Percentiles rank a stretch among this genome's conserved stretches.
Conservation (phyloP, 2,113 vertebrate genomes). For the Neogobius melanostomus region DNA sequence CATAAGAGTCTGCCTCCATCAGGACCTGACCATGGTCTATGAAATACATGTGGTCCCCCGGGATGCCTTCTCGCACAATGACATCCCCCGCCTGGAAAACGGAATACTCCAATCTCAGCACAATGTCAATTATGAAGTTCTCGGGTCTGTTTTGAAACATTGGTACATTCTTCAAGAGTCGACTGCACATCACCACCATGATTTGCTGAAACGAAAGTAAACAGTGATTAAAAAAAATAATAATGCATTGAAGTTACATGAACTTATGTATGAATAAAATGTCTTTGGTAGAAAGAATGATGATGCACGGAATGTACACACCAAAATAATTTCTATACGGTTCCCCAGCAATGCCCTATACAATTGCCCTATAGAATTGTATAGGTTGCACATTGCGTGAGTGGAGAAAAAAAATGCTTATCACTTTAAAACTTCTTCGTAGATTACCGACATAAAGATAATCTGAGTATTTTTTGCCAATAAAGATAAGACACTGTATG, state of each 20-base stretch:
- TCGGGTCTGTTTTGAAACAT: conserved; percentile 63
- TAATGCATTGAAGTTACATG: no score
- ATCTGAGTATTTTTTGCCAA: no score
- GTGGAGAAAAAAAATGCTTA: no score
- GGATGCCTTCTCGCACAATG: conserved; percentile 48
- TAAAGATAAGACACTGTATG: no score
- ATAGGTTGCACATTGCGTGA: no score
- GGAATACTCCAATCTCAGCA: conserved; percentile 60
- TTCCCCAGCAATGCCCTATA: no score
- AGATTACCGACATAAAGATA: no score
- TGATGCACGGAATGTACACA: no score
- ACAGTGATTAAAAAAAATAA: neutral
- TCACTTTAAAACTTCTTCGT: no score
- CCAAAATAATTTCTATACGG: no score
- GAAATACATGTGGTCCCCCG: conserved; percentile 72
- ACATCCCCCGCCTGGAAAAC: conserved; percentile 62
- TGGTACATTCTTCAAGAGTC: conserved; percentile 64
- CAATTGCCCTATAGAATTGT: no score
- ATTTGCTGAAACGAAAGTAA: conserved; percentile 55
- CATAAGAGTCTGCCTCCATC: conserved; percentile 55
- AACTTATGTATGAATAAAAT: no score
- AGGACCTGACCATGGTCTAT: conserved; percentile 68
- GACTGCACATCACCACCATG: conserved; percentile 52
- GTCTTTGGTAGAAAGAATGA: neutral
- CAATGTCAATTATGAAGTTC: conserved; percentile 67